Base-by-base conservation (phyloP, 2,113 vertebrate species). In the Hassar affinis region DNA sequence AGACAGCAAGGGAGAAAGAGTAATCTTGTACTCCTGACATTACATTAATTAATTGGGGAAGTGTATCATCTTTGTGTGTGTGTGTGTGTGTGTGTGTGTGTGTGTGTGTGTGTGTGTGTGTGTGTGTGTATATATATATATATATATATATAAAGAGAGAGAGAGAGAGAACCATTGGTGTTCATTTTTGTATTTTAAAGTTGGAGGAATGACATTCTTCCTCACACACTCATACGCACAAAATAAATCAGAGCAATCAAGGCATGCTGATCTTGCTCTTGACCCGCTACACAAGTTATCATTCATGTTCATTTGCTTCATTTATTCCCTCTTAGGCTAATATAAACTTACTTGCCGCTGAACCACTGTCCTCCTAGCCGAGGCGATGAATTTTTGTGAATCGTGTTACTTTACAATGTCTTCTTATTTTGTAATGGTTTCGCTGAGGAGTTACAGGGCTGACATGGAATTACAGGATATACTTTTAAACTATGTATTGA, bases 1-100 rank as follows among this genome's bases (percentile, higher is more conserved):
- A 42, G 47, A 52, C 35, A 85, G 86, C 71, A 88, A 84, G 82
- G 82, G 42, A 74, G 81, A 83, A 86, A 72, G 72, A 33, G 15
- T 49, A 35, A 85, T 52, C 72, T 25, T 81, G 54, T 71, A 71
- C 10, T 1, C 18, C 9, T 71, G 22, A 22, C 22, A 49, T 42
- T 71, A 7, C 1, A 27, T 30, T 74, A n/a, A 27, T 10, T 52
- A 30, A 52, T 47, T 75, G 51, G 25, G 56, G 33, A 76, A 56
- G 33, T 20, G 54, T 80, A 83, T 78, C 62, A 69, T 79, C 82
- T 75, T 57, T 84, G n/a, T n/a, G n/a, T n/a, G n/a, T n/a, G n/a
- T n/a, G n/a, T n/a, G n/a, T n/a, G n/a, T n/a, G n/a, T n/a, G 88
- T n/a, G n/a, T n/a, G n/a, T n/a, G n/a, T n/a, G n/a, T n/a, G n/a